Conservation (phyloP, 2,113 vertebrate species). For the Meriones unguiculatus region DNA sequence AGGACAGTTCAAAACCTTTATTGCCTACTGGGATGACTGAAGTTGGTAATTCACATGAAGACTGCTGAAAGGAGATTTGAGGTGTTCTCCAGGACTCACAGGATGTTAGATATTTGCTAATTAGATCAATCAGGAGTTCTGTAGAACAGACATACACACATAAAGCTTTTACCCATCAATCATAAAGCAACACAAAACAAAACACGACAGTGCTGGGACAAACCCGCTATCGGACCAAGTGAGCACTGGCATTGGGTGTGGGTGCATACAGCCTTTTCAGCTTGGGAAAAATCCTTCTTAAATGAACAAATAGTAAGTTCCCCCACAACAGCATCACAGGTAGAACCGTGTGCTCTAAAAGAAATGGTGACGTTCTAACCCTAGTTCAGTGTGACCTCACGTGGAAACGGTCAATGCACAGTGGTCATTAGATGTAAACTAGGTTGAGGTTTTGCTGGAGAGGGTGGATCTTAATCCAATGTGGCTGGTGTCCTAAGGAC, state of each 20-base stretch:
- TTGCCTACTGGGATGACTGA: too few species aligned
- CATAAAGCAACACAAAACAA: background rate
- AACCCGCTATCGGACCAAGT: background rate
- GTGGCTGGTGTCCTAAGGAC: background rate
- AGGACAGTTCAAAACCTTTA: background rate
- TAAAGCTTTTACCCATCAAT: background rate
- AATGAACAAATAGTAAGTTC: background rate
- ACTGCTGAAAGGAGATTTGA: too few species aligned
- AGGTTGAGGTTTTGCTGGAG: background rate
- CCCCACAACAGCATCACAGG: background rate
- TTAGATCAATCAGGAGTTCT: background rate
- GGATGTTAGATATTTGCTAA: background rate
- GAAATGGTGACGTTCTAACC: background rate
- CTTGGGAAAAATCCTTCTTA: too few species aligned
- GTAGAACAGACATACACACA: background rate
- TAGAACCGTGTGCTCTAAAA: background rate
- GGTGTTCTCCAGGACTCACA: background rate
- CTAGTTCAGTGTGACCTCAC: background rate
- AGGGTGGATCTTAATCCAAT: background rate
- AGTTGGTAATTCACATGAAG: background rate
- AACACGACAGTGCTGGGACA: background rate
- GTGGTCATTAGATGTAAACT: too few species aligned
- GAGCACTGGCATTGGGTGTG: background rate
- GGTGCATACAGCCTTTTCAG: rapidly evolving
- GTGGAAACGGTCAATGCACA: background rate